Conservation (phyloP, 1,140 invertebrate genomes). For the Dendrolimus kikuchii region DNA sequence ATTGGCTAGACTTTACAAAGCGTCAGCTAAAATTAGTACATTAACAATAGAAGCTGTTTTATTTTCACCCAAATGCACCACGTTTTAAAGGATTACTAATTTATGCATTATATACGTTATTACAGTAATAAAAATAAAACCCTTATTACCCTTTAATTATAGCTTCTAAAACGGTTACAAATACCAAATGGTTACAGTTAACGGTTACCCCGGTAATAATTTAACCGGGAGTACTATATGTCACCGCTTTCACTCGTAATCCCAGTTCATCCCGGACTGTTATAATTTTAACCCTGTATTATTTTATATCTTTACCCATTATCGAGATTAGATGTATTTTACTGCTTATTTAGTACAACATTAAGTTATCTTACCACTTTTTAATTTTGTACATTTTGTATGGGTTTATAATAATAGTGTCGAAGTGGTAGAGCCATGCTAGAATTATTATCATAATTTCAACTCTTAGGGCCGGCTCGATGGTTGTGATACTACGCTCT, state of each 20-base stretch:
- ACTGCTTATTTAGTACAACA: conserved; percentile 8
- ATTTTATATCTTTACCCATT: conserved; percentile 35
- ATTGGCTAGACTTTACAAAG: too few species aligned
- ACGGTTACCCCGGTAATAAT: conserved; percentile 18
- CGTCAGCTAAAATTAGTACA: too few species aligned
- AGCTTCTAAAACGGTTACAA: neutral
- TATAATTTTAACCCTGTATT: conserved; percentile 42
- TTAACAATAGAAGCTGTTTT: too few species aligned
- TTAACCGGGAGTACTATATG: conserved; percentile 27
- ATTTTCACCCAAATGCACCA: too few species aligned
- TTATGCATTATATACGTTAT: too few species aligned
- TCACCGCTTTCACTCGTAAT: conserved; percentile 36
- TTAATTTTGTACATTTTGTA: conserved; percentile 17
- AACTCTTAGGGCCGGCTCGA: too few species aligned
- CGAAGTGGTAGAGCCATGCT: too few species aligned
- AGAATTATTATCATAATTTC: too few species aligned
- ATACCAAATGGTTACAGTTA: neutral
- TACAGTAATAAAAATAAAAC: neutral
- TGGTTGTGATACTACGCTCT: too few species aligned
- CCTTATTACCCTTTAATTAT: too few species aligned
- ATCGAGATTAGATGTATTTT: conserved; percentile 21
- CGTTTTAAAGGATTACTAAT: too few species aligned
- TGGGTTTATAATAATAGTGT: too few species aligned
- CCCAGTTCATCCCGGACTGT: conserved; percentile 27
- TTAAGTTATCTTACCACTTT: conserved; percentile 30